Conservation (phyloP, 1,140 invertebrate species). For the Drosophila littoralis region DNA sequence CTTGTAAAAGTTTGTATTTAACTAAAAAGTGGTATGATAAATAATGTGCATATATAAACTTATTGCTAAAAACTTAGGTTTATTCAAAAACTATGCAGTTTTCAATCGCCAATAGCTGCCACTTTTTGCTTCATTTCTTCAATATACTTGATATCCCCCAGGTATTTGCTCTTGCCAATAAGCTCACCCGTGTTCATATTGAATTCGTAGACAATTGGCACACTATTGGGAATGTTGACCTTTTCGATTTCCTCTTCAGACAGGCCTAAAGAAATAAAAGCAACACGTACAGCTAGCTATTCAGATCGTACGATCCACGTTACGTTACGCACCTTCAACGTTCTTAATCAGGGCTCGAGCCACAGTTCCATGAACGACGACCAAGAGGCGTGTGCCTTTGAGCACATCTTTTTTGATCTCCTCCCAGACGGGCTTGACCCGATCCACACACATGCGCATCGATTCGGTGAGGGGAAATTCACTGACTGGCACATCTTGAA, state of each 20-base stretch:
- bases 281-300: too few species aligned
- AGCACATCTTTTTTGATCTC: slow-evolving; percentile 88
- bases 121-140: slow-evolving; percentile 87
- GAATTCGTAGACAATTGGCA: slow-evolving; percentile 89
- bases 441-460: slow-evolving; percentile 87
- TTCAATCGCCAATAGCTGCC: slow-evolving; percentile 72
- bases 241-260: slow-evolving; percentile 88
- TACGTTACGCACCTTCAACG: slow-evolving; percentile 85
- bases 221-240: slow-evolving; percentile 90
- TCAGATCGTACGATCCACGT: neutral
- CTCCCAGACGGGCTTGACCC: slow-evolving; percentile 89
- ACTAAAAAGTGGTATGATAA: neutral
- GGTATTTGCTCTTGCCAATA: slow-evolving; percentile 86
- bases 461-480: slow-evolving; percentile 89
- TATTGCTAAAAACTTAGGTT: neutral
- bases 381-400: slow-evolving; percentile 87
- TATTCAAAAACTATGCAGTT: neutral
- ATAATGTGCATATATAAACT: neutral
- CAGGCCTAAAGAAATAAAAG: slow-evolving; percentile 83
- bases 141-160: slow-evolving; percentile 88
- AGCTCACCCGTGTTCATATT: slow-evolving; percentile 86
- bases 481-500: slow-evolving; percentile 76
- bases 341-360: slow-evolving; percentile 89
- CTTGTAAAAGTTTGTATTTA: neutral
- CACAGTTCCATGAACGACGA: slow-evolving; percentile 90